These are phyloP conservation scores for Sciurus carolinensis DNA, from an alignment of 2,797 vertebrate genomes.

Conservation along the genomic window DNA sequence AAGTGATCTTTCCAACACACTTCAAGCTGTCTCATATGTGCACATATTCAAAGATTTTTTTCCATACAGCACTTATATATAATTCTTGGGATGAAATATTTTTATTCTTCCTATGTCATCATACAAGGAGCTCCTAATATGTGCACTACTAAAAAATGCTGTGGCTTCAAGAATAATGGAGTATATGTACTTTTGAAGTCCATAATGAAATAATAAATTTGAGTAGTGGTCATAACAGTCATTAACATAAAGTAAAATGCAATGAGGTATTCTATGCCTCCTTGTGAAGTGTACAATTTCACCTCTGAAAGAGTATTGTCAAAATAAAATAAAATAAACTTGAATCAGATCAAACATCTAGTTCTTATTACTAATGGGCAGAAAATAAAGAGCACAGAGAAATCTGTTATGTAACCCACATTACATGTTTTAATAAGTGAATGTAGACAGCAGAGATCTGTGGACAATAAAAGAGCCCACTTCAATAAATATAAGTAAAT, in stretches of 20 bases:
- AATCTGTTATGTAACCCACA: background rate
- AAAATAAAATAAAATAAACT: background rate
- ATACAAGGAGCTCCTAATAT: background rate
- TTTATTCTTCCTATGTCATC: constrained; percentile 31
- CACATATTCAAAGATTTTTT: background rate
- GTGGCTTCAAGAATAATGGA: background rate
- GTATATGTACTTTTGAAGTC: background rate
- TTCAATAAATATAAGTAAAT: background rate
- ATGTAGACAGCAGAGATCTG: background rate
- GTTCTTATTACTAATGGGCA: background rate
- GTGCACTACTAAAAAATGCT: background rate
- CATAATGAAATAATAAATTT: background rate
- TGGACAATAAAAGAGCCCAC: background rate
- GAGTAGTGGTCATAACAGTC: background rate
- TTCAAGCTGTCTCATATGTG: background rate
- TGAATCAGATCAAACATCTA: background rate
- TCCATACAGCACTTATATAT: background rate
- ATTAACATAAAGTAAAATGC: constrained; percentile 20
- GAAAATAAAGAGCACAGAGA: background rate
- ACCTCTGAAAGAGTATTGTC: background rate
- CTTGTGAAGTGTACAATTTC: background rate
- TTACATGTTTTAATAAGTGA: background rate
- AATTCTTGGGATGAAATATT: background rate
- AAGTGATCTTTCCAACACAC: background rate
- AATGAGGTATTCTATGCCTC: background rate